Conservation (phyloP, 2,113 vertebrate species). For the Naja naja region DNA sequence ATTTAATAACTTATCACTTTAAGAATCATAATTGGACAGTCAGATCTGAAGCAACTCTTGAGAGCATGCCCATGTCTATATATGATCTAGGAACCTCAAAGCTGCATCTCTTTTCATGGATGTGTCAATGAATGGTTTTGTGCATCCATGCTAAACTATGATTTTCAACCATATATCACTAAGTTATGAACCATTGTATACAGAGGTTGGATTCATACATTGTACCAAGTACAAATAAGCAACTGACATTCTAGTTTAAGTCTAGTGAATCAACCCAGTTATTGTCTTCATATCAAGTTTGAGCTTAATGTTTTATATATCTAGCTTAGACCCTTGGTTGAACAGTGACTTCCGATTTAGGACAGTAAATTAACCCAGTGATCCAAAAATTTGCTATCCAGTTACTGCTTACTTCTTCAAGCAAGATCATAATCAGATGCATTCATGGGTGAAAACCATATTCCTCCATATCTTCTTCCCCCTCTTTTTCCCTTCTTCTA, state of each 20-base stretch:
- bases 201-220: background rate
- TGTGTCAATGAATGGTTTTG: background rate
- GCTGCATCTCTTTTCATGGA: background rate
- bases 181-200: background rate
- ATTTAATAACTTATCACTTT: background rate
- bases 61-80: background rate
- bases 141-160: background rate
- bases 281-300: background rate
- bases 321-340: background rate
- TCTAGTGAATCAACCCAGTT: background rate
- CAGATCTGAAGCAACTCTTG: background rate
- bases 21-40: background rate
- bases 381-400: background rate
- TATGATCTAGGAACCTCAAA: background rate
- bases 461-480: background rate
- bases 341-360: background rate
- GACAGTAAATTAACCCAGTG: background rate
- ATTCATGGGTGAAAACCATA: background rate
- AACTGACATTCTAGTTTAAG: background rate
- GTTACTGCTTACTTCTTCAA: background rate
- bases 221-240: background rate
- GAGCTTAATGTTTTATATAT: background rate
- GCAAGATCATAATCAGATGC: background rate
- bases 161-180: background rate
- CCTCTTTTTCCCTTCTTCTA: background rate